phyloP scores from a whole-genome alignment of 2,888 invertebrate genomes.

The Petrolisthes manimaculis region DNA sequence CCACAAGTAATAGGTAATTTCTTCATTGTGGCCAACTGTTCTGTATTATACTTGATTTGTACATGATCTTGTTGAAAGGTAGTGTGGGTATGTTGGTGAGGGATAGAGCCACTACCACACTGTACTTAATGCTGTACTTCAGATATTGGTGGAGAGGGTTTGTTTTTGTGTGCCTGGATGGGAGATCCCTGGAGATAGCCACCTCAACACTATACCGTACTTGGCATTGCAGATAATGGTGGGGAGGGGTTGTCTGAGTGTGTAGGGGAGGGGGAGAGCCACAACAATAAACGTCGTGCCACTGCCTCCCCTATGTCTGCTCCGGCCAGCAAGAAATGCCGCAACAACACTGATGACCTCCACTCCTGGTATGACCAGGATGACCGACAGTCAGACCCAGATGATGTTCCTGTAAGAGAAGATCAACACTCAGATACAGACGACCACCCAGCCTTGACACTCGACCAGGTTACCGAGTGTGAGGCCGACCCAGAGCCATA shows the following conservation, averaged over 20 bases:
- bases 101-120: too few relatives aligned
- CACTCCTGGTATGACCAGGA: not conserved
- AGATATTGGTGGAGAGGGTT: too few relatives aligned
- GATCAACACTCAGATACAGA: not conserved
- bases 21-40: too few relatives aligned
- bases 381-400: not conserved
- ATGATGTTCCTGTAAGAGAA: not conserved
- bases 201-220: too few relatives aligned
- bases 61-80: too few relatives aligned
- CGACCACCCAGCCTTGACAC: too few relatives aligned
- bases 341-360: conserved; percentile 5
- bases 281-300: not conserved
- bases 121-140: too few relatives aligned
- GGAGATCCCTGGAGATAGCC: too few relatives aligned
- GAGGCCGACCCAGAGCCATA: conserved; percentile 3
- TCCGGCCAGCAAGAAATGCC: not conserved
- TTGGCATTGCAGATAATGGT: not conserved
- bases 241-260: not conserved
- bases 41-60: too few relatives aligned
- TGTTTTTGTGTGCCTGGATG: too few relatives aligned
- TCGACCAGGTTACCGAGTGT: not conserved
- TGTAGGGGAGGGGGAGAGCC: not conserved
- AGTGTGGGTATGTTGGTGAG: too few relatives aligned
- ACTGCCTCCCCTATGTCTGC: not conserved
- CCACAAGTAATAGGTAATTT: too few relatives aligned